Percentiles rank a stretch among this genome's conserved stretches.
phyloP scores from a whole-genome alignment of 2,888 invertebrate genomes.

The Philereme transversata region DNA sequence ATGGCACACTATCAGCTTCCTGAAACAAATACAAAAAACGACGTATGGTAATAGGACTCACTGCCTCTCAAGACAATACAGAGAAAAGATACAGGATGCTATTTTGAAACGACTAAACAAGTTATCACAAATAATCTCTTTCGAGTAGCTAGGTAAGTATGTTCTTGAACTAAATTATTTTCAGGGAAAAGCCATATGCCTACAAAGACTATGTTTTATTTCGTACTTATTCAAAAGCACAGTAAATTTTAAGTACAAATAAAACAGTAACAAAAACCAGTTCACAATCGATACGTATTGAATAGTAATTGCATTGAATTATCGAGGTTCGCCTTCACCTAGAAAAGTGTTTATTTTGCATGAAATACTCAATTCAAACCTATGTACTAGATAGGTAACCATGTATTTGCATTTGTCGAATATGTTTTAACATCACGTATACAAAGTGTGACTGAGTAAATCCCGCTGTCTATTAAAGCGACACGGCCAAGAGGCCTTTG shows the following conservation, averaged over 20 bases:
- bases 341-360: conserved; percentile 21
- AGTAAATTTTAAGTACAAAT: neutral
- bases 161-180: too few relatives aligned
- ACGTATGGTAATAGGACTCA: neutral
- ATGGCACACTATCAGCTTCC: conserved; percentile 96
- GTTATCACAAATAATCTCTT: too few relatives aligned
- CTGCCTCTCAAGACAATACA: too few relatives aligned
- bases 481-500: too few relatives aligned
- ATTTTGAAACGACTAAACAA: too few relatives aligned
- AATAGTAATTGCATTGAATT: conserved; percentile 19
- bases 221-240: neutral
- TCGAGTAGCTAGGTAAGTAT: too few relatives aligned
- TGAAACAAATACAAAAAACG: conserved; percentile 54
- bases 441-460: too few relatives aligned
- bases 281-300: conserved; percentile 12
- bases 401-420: neutral
- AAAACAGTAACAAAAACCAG: neutral
- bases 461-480: too few relatives aligned
- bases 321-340: conserved; percentile 23
- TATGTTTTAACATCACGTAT: too few relatives aligned
- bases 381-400: neutral
- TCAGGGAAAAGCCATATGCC: too few relatives aligned
- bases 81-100: too few relatives aligned
- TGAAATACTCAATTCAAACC: conserved; percentile 21
- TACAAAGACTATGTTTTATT: neutral